Evolutionary conservation across 2,113 vertebrate genomes (phyloP), one percentile per base, ranked within the genome.

Genomic region (Sapajus apella): DNA sequence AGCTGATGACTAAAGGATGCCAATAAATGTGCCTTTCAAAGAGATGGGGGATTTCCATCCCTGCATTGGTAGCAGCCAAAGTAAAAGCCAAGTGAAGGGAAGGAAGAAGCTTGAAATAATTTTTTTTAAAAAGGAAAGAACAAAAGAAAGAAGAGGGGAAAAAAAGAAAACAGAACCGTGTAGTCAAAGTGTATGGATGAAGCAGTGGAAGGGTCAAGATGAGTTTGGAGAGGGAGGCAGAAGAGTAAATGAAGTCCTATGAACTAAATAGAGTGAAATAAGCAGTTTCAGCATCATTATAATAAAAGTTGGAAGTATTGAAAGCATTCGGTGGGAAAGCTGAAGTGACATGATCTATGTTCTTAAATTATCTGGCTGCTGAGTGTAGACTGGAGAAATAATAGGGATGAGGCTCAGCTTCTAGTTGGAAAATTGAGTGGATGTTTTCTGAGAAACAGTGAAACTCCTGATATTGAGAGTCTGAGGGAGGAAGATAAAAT

Each of bases 11-110:
- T 80, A 70, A 87, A 90, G n/a, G 21, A 56, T 58, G 25, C 27
- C 58, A 79, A 95, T 45, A 85, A 91, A 97, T 3, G n/a, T 68
- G 9, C 7, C 32, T 90, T 87, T 81, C 16, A 72, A 82, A 87
- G 68, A 72, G 8, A 85, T 35, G 6, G 23, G 61, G 14, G 23
- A 92, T 87, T 25, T 85, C 8, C 30, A 72, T 52, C 21, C 10
- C 13, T 8, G 58, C 8, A 72, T 35, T 77, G 47, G 21, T 37
- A 91, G 32, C 27, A 82, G 9, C 23, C 61, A 32, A 27, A 81
- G 40, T 72, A 55, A 94, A 82, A 43, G n/a, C 43, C 35, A 90
- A 25, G 18, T 43, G 55, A 94, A 90, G 23, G 6, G 4, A 64
- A 90, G 52, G 6, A 72, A 90, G 43, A 10, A 64, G 25, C 6